Conservation (phyloP, 2,888 invertebrate genomes). For the Sinhomidia bicolor region DNA sequence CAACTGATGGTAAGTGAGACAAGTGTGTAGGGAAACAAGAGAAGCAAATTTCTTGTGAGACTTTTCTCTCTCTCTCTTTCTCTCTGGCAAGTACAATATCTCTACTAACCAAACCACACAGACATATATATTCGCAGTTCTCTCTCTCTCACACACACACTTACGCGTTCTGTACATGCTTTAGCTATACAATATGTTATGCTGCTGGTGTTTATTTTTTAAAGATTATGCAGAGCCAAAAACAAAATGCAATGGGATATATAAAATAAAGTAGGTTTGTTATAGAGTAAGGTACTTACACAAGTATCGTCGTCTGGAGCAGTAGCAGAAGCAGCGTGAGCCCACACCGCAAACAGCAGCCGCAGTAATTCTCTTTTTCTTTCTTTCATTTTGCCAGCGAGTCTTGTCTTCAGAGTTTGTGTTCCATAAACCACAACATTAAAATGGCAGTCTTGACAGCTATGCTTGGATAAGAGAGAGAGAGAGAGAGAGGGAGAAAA, state of each 20-base stretch:
- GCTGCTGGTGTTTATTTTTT: conserved; percentile 9
- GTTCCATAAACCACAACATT: conserved; percentile 74
- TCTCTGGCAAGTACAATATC: too few relatives aligned
- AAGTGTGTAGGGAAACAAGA: not conserved
- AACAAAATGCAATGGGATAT: not conserved
- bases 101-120: conserved; percentile 7
- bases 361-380: conserved; percentile 15
- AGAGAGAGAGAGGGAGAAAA: not conserved
- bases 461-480: conserved; percentile 60
- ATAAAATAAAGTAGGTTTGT: not conserved
- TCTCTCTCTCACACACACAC: not conserved
- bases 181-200: too few relatives aligned
- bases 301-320: not conserved
- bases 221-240: conserved; percentile 34
- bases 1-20: conserved; percentile 7
- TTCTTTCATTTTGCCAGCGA: conserved; percentile 1
- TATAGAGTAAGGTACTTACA: too few relatives aligned
- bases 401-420: conserved; percentile 40
- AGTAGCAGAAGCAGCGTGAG: not conserved
- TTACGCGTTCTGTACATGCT: too few relatives aligned
- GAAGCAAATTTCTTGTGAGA: conserved; percentile 51
- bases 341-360: conserved; percentile 28
- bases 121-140: not conserved
- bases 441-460: conserved; percentile 71
- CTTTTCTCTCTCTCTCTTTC: too few relatives aligned